Evolutionary conservation across 1,140 invertebrate genomes (phyloP).

Genomic region (Trichonephila clavata): DNA sequence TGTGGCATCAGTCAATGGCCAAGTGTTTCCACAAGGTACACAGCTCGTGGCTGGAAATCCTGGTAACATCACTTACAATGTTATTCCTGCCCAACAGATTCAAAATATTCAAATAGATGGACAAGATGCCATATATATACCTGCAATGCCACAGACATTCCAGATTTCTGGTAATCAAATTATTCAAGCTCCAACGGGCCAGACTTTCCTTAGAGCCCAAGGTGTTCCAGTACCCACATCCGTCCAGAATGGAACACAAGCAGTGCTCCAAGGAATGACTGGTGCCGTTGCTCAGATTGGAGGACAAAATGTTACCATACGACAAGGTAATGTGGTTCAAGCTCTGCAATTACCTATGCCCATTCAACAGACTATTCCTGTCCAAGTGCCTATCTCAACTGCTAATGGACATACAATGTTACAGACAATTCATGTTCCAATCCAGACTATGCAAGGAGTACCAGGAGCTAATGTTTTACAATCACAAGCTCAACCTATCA

Average conservation of each 20-base stretch:
- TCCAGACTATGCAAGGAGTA: conserved; percentile 87
- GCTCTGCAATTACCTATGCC: conserved; percentile 87
- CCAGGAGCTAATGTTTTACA: conserved; percentile 82
- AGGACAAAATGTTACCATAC: conserved; percentile 89
- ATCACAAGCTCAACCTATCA: conserved; percentile 80
- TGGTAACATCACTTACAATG: conserved; percentile 84
- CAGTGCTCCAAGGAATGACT: conserved; percentile 78
- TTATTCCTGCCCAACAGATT: conserved; percentile 84
- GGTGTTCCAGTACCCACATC: conserved; percentile 78
- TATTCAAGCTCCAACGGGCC: conserved; percentile 84
- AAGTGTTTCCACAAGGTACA: conserved; percentile 79
- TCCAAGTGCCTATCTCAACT: conserved; percentile 94
- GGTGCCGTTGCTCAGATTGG: conserved; percentile 78
- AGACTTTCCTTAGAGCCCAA: conserved; percentile 84
- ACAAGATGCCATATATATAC: conserved; percentile 94
- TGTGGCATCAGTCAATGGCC: conserved; percentile 77
- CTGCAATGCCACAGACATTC: conserved; percentile 81
- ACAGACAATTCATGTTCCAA: conserved; percentile 94
- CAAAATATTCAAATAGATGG: conserved; percentile 95
- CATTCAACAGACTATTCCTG: conserved; percentile 91
- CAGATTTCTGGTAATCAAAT: conserved; percentile 81
- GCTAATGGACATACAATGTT: conserved; percentile 95
- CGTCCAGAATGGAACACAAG: conserved; percentile 83
- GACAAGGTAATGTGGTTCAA: conserved; percentile 83
- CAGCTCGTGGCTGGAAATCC: conserved; percentile 82